Base-by-base conservation (phyloP, 2,888 invertebrate genomes). In the Sabatieria punctata region DNA sequence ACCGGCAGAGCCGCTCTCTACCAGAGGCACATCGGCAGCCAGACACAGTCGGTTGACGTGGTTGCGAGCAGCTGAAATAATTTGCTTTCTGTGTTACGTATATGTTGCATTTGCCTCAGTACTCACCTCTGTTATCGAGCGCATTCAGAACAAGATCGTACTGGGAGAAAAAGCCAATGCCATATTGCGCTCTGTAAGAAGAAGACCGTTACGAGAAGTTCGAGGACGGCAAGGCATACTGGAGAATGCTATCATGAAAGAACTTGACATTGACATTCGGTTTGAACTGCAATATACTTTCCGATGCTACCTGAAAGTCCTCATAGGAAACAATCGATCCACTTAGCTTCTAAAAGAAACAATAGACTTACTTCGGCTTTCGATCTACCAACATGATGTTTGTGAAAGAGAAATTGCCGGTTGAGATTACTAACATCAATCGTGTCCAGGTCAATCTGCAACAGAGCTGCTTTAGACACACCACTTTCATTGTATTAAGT, bases 381-480 rank as follows among this genome's bases (percentile, higher is more conserved):
- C 0, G 95, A 84, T 67, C 86, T 86, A 2, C 93, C 93, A 51
- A 99, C 93, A 74, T 99, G 95, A 64, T 89, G 84, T 61, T 86
- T 85, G 64, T 89, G 84, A 64, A 99, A 99, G n/a, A 99, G 71
- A 68, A 99, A 99, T 68, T 99, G 97, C 35, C 97, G 77, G 69
- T 99, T 99, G 54, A 99, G 72, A 67, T 99, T 99, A 72, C 93
- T 93, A 48, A 99, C 83, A 72, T 99, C 97, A 66, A 99, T 99
- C 0, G 95, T 97, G 67, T 99, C 97, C 65, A 99, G 75, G 75
- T 99, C 97, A 69, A 99, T 86, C 93, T 95, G 71, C 55, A 38
- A 38, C 8, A 30, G n/a, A n/a, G n/a, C n/a, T n/a, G n/a, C n/a
- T n/a, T n/a, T n/a, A n/a, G n/a, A n/a, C n/a, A n/a, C n/a, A n/a